phyloP scores from a whole-genome alignment of 2,888 invertebrate species.

The Gisinianus flammeolus region DNA sequence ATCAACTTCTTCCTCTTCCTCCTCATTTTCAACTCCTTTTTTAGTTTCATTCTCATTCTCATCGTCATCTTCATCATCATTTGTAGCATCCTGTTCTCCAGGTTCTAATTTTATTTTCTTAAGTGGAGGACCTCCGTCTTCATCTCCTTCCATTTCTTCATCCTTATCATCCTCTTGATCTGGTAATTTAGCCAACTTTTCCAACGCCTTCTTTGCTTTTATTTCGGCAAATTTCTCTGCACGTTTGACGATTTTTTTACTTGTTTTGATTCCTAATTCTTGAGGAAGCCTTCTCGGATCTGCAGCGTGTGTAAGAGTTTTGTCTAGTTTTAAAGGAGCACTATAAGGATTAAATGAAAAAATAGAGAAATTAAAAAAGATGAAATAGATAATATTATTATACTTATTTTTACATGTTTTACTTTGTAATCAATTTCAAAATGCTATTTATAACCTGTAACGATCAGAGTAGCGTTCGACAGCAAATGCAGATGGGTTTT shows the following conservation, averaged over 20 bases:
- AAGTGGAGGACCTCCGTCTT: slow-evolving; percentile 37
- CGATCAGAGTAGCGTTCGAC: slow-evolving; percentile 63
- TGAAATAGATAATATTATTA: no score
- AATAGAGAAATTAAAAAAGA: no score
- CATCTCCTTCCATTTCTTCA: slow-evolving; percentile 52
- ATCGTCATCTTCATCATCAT: slow-evolving; percentile 59
- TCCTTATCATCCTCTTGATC: slow-evolving; percentile 55
- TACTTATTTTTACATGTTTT: no score
- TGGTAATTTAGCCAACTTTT: slow-evolving; percentile 50
- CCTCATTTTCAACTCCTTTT: slow-evolving; percentile 43
- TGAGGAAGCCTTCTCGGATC: slow-evolving; percentile 36
- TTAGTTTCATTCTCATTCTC: slow-evolving; percentile 55
- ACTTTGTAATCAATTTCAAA: no score
- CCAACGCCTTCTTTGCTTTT: slow-evolving; percentile 39
- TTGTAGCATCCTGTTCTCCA: slow-evolving; percentile 51
- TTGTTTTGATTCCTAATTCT: slow-evolving; percentile 16
- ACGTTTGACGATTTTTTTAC: slow-evolving; percentile 1
- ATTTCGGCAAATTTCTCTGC: slow-evolving; percentile 4
- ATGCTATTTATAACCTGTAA: no score
- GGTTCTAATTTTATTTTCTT: slow-evolving; percentile 57
- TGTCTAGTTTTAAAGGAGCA: slow-evolving; percentile 55
- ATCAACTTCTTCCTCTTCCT: slow-evolving; percentile 64
- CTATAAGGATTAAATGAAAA: no score
- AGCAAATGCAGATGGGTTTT: slow-evolving; percentile 37
- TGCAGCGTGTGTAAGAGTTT: slow-evolving; percentile 15